These are phyloP conservation scores for Scaptomyza flava DNA, from an alignment of 2,888 invertebrate species.

Conservation along the genomic window DNA sequence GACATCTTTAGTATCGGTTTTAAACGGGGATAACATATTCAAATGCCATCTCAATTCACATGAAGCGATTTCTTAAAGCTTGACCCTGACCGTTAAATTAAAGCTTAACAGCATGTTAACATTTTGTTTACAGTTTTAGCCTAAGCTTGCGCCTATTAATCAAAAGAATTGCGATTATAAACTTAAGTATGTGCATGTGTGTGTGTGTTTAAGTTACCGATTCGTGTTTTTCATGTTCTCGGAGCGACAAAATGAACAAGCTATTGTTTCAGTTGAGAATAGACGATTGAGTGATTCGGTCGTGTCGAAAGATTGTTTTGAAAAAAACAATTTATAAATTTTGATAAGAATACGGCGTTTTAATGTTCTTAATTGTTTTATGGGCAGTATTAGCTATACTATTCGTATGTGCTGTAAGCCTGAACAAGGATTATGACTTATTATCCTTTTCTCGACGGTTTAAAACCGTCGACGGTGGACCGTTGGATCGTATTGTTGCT, in stretches of 20 bases:
- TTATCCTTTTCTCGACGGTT: conserved; percentile 50
- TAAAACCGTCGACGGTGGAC: conserved; percentile 63
- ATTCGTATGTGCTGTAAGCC: conserved; percentile 9
- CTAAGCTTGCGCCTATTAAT: conserved; percentile 4
- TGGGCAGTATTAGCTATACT: conserved; percentile 22
- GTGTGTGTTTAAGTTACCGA: neutral
- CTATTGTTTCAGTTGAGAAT: conserved; percentile 17
- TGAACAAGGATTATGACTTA: conserved; percentile 48
- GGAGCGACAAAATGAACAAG: conserved; percentile 2
- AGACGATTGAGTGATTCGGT: conserved; percentile 11
- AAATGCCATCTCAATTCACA: neutral
- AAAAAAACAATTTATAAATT: neutral
- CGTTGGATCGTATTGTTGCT: conserved; percentile 55
- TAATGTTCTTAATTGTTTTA: conserved; percentile 34
- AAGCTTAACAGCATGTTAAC: neutral
- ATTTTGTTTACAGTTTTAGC: neutral
- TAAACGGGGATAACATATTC: neutral
- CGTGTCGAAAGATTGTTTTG: neutral
- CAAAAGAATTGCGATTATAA: neutral
- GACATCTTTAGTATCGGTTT: neutral
- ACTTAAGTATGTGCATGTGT: neutral
- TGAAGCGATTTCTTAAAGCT: neutral
- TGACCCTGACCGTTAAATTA: neutral
- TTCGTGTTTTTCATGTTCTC: neutral
- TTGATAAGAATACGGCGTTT: neutral